Base-by-base conservation (phyloP, 2,888 invertebrate species). In the Cantharis rufa region DNA sequence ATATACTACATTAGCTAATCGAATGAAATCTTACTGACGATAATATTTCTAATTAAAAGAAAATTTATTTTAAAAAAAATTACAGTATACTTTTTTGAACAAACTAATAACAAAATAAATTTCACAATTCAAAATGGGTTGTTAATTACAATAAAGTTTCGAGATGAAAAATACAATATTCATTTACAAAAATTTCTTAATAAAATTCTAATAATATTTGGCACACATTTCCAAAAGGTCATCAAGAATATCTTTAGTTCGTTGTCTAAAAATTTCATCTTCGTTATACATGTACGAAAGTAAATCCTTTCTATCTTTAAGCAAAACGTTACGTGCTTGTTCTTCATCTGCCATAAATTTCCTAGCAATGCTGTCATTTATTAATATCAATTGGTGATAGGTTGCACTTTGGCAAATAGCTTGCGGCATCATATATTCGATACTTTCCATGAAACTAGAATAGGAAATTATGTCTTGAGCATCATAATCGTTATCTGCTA, bases 351-450 rank as follows among this genome's bases (percentile, higher is more conserved):
- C 78, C 62, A 84, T 83, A 77, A 81, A 83, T 7, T 81, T 73
- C 70, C 83, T 81, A 7, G 86, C 70, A 27, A 72, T 74, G 15
- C 83, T 78, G 61, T 79, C 80, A 15, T 82, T 81, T 4, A 84
- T 72, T 18, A 86, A 80, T 72, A 85, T 83, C 28, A 86, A 78
- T n/a, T 86, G 86, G 79, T 84, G 82, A 79, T 85, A 85, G 24
- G 82, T 82, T 1, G 83, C 86, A 4, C 84, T 81, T 75, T 84
- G 83, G 10, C 86, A 75, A 71, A 86, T 81, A 7, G 84, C 86
- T 76, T 86, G 86, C 5, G 83, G 66, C 79, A 85, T 87, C 64
- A 85, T 84, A 69, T 85, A 84, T 79, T 86, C 85, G 70, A 86
- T 86, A 71, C 86, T 87, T 9, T 83, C 80, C 74, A 86, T 69